Evolutionary conservation across 2,888 invertebrate species (phyloP), one percentile per base, ranked within the genome.

Genomic region (Nephrocerus scutellatus): DNA sequence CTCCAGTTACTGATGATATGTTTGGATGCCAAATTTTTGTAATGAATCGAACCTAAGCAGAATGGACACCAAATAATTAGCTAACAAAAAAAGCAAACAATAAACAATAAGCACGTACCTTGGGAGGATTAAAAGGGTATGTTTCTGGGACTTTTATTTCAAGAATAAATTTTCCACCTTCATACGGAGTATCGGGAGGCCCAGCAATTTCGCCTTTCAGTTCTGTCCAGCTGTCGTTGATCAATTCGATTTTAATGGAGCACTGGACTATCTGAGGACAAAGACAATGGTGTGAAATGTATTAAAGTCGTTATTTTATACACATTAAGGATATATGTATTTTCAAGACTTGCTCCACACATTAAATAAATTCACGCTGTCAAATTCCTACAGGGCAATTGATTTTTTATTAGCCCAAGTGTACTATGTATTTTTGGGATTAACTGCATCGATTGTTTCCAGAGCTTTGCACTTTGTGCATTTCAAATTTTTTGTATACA

Each of bases 11-110:
- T 12, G 96, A 96, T 35, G 96, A 96, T 60, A 99, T 95, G 71
- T 99, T 99, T 37, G 98, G 98, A 73, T 99, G 98, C 98, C 98
- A 98, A 66, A 99, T 93, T 74, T 87, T 91, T 47, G 97, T 98
- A 52, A 87, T 78, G 73, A 98, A 99, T 52, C 89, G 82, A 49
- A 97, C 91, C 93, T 95, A 45, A 26, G 45, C 23, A 46, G 42
- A 34, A 30, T 43, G 44, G 32, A 26, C 55, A 23, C 18, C 30
- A 28, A 18, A 37, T 16, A 12, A 33, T 35, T 25, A 25, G 21
- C 31, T 25, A 22, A 21, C 31, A 19, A 33, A 28, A 19, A 21
- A 23, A 24, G 6, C n/a, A 26, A 26, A 26, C 14, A 30, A 15
- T 13, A 5, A 5, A 10, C 10, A 14, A 4, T 25, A 6, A 31